These are phyloP conservation scores for Syngnathus rostellatus DNA, from an alignment of 2,797 vertebrate genomes.

Conservation along the genomic window DNA sequence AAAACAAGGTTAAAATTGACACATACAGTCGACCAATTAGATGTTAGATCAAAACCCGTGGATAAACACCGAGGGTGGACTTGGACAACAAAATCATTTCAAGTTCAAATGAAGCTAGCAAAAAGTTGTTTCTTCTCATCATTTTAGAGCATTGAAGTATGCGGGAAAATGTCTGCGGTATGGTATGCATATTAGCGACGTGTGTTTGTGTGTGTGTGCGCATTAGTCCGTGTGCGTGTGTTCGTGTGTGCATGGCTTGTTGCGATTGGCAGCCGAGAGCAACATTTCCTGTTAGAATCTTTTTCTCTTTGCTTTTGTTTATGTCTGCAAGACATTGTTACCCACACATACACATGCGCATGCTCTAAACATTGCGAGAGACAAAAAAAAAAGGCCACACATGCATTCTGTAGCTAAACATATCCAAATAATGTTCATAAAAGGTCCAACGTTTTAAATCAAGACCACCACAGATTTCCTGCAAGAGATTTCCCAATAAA, in stretches of 20 bases:
- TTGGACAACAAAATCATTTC: no score
- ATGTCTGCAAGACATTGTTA: slow-evolving; percentile 4
- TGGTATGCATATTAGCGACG: slow-evolving; percentile 7
- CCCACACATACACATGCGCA: not conserved
- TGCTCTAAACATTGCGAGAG: not conserved
- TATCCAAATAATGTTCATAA: not conserved
- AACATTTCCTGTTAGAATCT: slow-evolving; percentile 31
- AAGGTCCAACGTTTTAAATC: not conserved
- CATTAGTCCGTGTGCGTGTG: not conserved
- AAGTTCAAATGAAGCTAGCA: not conserved
- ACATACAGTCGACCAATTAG: not conserved
- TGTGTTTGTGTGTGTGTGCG: not conserved
- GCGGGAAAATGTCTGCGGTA: not conserved
- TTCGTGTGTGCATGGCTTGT: not conserved
- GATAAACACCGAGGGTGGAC: no score
- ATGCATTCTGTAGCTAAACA: not conserved
- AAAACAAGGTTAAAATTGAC: slow-evolving; percentile 5
- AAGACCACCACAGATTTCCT: not conserved
- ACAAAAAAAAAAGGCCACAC: not conserved
- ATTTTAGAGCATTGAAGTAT: not conserved
- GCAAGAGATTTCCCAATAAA: not conserved
- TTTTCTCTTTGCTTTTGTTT: slow-evolving; percentile 37
- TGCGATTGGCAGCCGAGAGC: not conserved
- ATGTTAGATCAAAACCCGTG: no score
- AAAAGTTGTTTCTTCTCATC: not conserved